Conservation (phyloP, 2,113 vertebrate genomes). For the Archocentrus centrarchus region DNA sequence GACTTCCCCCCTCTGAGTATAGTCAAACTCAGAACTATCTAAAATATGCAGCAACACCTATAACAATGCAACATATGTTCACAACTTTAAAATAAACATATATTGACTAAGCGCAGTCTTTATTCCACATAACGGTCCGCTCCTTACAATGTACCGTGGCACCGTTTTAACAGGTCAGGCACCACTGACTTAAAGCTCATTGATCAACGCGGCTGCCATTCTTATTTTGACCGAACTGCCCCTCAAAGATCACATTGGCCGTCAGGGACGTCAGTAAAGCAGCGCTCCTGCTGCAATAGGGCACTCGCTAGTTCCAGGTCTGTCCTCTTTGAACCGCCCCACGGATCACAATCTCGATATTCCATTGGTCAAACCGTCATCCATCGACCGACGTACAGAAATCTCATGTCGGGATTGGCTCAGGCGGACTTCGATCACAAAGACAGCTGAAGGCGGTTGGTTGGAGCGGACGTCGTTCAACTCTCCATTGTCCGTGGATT, state of each 20-base stretch:
- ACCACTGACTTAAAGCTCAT: slow-evolving; percentile 32
- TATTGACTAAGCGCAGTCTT: background rate
- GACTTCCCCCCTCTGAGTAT: background rate
- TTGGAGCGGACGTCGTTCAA: slow-evolving; percentile 9
- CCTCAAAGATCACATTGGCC: slow-evolving; percentile 64
- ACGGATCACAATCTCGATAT: background rate
- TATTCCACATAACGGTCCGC: slow-evolving; percentile 18
- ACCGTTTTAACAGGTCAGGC: slow-evolving; percentile 33
- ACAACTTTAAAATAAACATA: background rate
- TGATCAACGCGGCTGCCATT: slow-evolving; percentile 64
- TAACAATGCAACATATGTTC: background rate
- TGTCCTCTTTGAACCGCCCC: slow-evolving; percentile 37
- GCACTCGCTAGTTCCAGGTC: background rate
- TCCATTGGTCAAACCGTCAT: slow-evolving; percentile 63
- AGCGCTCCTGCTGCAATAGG: slow-evolving; percentile 51
- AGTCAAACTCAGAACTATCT: background rate
- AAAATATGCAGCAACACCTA: background rate
- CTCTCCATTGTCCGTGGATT: slow-evolving; percentile 66
- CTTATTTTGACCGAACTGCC: slow-evolving; percentile 43
- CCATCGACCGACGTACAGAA: slow-evolving; percentile 11
- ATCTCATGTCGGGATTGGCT: slow-evolving; percentile 1
- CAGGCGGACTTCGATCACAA: slow-evolving; percentile 59
- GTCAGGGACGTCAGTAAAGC: slow-evolving; percentile 63
- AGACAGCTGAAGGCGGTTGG: slow-evolving; percentile 46
- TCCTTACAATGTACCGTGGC: slow-evolving; percentile 1